Percentiles rank a stretch among this genome's conserved stretches.
Evolutionary conservation across 2,797 vertebrate species (phyloP).

Genomic region (Takifugu rubripes): DNA sequence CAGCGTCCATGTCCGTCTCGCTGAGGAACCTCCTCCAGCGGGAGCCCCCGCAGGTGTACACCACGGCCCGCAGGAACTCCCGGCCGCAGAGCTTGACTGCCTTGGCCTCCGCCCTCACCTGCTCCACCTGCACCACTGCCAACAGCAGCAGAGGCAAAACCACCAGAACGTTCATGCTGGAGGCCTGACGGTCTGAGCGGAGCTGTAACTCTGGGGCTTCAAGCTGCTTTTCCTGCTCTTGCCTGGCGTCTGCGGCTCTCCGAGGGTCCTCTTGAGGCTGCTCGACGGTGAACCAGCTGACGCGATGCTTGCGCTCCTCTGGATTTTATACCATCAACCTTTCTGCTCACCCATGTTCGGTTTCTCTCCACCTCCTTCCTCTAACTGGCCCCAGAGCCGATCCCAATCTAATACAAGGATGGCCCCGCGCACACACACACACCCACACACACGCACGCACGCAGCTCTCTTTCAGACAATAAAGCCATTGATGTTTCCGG

Average conservation of each 20-base stretch:
- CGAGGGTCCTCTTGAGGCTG: slow-evolving; percentile 10
- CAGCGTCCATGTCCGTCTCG: slow-evolving; percentile 64
- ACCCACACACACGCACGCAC: background rate
- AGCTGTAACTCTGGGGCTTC: background rate
- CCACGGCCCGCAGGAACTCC: slow-evolving; percentile 78
- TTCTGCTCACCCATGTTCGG: slow-evolving; percentile 16
- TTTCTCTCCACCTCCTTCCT: slow-evolving; percentile 37
- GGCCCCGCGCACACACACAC: slow-evolving; percentile 7
- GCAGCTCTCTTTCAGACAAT: slow-evolving; percentile 16
- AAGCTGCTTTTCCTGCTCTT: too few species aligned
- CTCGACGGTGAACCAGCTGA: slow-evolving; percentile 9
- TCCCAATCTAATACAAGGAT: slow-evolving; percentile 33
- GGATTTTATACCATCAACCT: slow-evolving; percentile 59
- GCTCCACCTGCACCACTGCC: slow-evolving; percentile 38
- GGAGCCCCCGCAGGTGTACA: slow-evolving; percentile 82
- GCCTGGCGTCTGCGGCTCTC: background rate
- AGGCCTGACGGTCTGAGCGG: slow-evolving; percentile 4
- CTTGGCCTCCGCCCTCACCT: slow-evolving; percentile 61
- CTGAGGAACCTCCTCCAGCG: slow-evolving; percentile 75
- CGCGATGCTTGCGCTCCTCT: slow-evolving; percentile 11
- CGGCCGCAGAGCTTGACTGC: slow-evolving; percentile 77
- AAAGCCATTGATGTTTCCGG: slow-evolving; percentile 55
- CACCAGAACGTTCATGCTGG: slow-evolving; percentile 59
- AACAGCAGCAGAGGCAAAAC: slow-evolving; percentile 68
- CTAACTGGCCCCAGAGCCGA: slow-evolving; percentile 23